These are phyloP conservation scores for Catocala nupta DNA, from an alignment of 2,888 invertebrate species.

Conservation along the genomic window DNA sequence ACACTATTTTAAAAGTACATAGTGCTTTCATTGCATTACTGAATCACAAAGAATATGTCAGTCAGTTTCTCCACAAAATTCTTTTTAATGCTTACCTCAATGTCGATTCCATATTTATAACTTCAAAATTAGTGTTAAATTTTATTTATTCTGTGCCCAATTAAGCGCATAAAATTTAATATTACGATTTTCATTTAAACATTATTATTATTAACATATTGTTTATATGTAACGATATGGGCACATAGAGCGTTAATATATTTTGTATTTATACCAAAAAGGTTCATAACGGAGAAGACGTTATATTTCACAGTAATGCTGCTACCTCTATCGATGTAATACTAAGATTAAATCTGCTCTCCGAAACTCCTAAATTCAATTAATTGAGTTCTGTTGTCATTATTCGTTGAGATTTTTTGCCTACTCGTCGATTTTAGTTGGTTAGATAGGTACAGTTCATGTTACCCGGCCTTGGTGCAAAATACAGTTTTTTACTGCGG, in stretches of 20 bases:
- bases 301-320: slow-evolving; percentile 1
- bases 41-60: no score
- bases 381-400: not conserved
- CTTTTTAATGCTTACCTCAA: no score
- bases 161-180: no score
- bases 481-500: slow-evolving; percentile 16
- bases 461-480: slow-evolving; percentile 13
- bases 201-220: no score
- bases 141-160: no score
- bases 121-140: no score
- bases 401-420: not conserved
- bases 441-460: slow-evolving; percentile 7
- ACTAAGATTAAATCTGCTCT: not conserved
- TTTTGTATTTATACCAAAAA: not conserved
- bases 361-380: not conserved
- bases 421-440: not conserved
- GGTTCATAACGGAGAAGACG: not conserved
- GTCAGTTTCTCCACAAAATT: no score
- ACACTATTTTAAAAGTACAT: no score
- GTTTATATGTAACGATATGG: no score
- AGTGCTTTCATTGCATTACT: no score
- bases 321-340: not conserved
- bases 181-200: no score
- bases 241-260: not conserved
- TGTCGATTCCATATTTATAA: no score